phyloP scores from a whole-genome alignment of 1,140 invertebrate genomes.

The Tyrophagus putrescentiae region DNA sequence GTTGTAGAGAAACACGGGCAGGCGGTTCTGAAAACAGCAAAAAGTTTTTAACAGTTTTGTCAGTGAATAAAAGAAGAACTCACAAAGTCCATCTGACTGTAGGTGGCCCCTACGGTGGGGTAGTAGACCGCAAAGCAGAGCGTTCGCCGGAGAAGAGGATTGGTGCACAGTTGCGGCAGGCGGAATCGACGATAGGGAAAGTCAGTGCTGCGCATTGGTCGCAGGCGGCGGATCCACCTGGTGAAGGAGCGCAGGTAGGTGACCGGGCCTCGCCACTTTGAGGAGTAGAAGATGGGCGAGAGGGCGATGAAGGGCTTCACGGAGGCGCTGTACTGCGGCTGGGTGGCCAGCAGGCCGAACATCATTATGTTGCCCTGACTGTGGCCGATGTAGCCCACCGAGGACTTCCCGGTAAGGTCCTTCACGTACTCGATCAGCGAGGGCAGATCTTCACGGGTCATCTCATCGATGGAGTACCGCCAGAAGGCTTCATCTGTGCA shows the following conservation, averaged over 20 bases:
- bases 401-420: conserved; percentile 38
- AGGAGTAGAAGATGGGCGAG: conserved; percentile 51
- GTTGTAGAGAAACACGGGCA: not conserved
- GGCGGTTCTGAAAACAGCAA: not conserved
- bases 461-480: conserved; percentile 33
- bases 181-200: not conserved
- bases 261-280: not conserved
- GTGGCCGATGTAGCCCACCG: conserved; percentile 41
- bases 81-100: not conserved
- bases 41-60: conserved; percentile 1
- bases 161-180: not conserved
- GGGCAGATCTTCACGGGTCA: conserved; percentile 36
- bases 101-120: not conserved
- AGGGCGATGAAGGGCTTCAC: conserved; percentile 41
- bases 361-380: conserved; percentile 51
- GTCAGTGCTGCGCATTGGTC: not conserved
- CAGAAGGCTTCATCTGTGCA: conserved; percentile 37
- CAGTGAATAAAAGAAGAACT: not conserved
- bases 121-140: conserved; percentile 4
- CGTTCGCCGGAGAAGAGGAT: not conserved
- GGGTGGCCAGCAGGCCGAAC: conserved; percentile 45
- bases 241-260: not conserved
- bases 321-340: conserved; percentile 48
- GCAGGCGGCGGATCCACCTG: not conserved
- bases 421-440: conserved; percentile 38